phyloP scores from a whole-genome alignment of 2,113 vertebrate species.

The Miniopterus natalensis region DNA sequence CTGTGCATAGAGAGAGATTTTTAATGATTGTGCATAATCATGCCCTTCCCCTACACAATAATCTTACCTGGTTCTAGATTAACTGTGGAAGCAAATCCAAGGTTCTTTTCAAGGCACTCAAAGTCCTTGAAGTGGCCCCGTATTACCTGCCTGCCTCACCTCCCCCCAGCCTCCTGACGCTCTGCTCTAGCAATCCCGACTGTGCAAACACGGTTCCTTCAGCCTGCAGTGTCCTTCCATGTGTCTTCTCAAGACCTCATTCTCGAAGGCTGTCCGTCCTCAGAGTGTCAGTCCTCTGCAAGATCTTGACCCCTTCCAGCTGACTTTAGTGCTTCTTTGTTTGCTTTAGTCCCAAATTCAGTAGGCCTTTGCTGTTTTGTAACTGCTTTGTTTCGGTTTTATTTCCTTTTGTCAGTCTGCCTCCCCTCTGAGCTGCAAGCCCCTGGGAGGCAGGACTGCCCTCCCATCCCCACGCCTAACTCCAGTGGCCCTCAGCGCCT shows the following conservation, averaged over 20 bases:
- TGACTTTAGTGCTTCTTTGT: background rate
- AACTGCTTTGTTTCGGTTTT: background rate
- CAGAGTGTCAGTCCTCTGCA: background rate
- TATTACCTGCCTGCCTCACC: background rate
- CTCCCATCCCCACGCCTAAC: background rate
- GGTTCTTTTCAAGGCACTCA: background rate
- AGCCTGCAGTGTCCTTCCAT: background rate
- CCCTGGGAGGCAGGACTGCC: background rate
- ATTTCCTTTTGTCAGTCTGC: background rate
- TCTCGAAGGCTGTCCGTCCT: background rate
- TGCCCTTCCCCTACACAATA: background rate
- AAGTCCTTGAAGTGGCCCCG: background rate
- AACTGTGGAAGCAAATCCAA: background rate
- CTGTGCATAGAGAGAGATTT: background rate
- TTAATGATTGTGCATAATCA: background rate
- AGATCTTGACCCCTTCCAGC: background rate
- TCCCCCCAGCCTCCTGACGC: background rate
- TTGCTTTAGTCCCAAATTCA: background rate
- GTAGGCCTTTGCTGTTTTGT: background rate
- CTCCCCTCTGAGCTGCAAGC: background rate
- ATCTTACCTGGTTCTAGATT: slow-evolving; percentile 1
- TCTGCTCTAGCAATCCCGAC: background rate
- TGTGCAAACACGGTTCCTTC: background rate
- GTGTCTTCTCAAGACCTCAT: background rate
- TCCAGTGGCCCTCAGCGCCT: background rate